Evolutionary conservation across 2,797 vertebrate genomes (phyloP), one percentile per base, ranked within the genome.

Genomic region (Lepilemur septentrionalis): DNA sequence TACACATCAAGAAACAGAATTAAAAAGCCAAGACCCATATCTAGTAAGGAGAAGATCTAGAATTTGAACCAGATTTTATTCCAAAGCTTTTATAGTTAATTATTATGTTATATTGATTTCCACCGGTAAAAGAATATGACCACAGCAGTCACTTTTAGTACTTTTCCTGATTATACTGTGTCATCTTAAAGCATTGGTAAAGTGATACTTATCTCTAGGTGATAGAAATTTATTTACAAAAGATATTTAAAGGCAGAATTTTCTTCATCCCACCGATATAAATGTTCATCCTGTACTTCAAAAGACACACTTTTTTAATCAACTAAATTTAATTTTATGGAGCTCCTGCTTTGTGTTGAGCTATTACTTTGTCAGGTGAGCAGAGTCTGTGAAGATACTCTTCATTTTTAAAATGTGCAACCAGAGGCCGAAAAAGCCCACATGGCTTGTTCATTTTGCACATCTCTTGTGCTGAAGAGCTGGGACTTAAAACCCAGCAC

Each of bases 51-150:
- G 30, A 18, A 92, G 35, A 73, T 93, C 69, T 79, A 93, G 86
- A 93, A 70, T 93, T 57, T 80, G 75, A 86, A 55, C 43, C 63
- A 82, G 15, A 52, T 59, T 87, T 93, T 87, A 70, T 95, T 96
- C 10, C 38, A 84, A 5, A 94, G 41, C n/a, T 85, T 94, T 93
- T 91, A n/a, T 87, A 48, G 28, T 84, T 89, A 75, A 48, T 17
- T 10, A 13, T 73, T 91, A 32, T 67, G 61, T 22, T 72, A 11
- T 48, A 18, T 65, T 70, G 55, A 59, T 28, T 93, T 85, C 41
- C 25, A 59, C 7, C 67, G 30, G n/a, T 52, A 79, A 86, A 35
- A 95, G 65, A 88, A 20, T 32, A 5, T 67, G 70, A 57, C 22
- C 65, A 46, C 55, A 76, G 5, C 35, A 57, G 50, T 89, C 59